A percentile compares a stretch with the other conserved stretches of the same genome.
Evolutionary conservation across 2,797 vertebrate genomes (phyloP).

Genomic region (Lacerta bilineata): DNA sequence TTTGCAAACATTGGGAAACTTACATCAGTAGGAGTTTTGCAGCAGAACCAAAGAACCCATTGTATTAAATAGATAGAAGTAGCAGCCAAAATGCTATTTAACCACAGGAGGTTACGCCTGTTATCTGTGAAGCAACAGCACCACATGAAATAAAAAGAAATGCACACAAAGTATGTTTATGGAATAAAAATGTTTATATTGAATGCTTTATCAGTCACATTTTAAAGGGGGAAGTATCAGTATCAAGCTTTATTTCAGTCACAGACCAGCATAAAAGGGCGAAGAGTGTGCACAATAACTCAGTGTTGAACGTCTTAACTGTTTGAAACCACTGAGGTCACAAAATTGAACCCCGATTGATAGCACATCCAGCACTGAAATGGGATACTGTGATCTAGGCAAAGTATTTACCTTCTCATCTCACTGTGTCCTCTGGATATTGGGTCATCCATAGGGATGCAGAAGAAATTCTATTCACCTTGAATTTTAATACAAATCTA

Average conservation of each 20-base stretch:
- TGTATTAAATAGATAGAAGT: slow-evolving; percentile 25
- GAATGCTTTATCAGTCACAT: slow-evolving; percentile 11
- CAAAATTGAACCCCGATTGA: too few species aligned
- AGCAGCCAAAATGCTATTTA: slow-evolving; percentile 48
- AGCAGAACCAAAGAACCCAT: not conserved
- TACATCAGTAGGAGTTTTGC: slow-evolving; percentile 48
- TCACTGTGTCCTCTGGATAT: too few species aligned
- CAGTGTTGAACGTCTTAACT: too few species aligned
- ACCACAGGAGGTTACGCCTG: slow-evolving; percentile 48
- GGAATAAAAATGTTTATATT: slow-evolving; percentile 29
- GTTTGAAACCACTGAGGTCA: too few species aligned
- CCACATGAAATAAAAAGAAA: slow-evolving; percentile 17
- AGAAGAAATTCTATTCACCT: too few species aligned
- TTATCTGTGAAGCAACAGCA: slow-evolving; percentile 50
- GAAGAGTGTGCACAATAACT: not conserved
- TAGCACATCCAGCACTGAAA: too few species aligned
- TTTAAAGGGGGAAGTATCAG: not conserved
- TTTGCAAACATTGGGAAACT: slow-evolving; percentile 45
- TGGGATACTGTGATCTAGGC: too few species aligned
- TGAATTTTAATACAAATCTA: too few species aligned
- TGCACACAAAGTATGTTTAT: not conserved
- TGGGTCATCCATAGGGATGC: too few species aligned
- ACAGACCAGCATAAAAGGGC: not conserved
- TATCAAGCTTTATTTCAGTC: too few species aligned
- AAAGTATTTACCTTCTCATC: too few species aligned